A percentile compares a stretch with the other conserved stretches of the same genome.
Evolutionary conservation across 2,113 vertebrate species (phyloP).

Genomic region (Limanda limanda): DNA sequence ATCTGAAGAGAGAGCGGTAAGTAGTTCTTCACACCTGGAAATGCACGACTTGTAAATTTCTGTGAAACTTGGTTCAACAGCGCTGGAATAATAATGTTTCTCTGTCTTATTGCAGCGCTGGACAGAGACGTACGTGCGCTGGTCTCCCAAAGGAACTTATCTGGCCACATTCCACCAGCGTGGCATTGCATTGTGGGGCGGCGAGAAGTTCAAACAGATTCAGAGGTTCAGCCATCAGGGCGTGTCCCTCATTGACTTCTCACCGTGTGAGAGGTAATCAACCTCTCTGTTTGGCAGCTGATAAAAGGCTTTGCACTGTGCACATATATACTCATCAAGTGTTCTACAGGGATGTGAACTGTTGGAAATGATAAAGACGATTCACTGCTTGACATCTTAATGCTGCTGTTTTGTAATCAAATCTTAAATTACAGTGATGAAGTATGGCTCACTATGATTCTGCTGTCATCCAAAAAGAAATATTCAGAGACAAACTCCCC

Average conservation of each 20-base stretch:
- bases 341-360: too few relatives aligned
- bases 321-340: neutral
- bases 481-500: too few relatives aligned
- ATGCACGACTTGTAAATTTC: neutral
- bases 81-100: neutral
- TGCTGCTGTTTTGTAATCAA: too few relatives aligned
- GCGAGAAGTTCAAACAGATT: slow-evolving; percentile 99
- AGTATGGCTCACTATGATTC: too few relatives aligned
- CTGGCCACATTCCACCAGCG: slow-evolving; percentile 96
- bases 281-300: neutral
- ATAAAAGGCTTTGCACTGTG: neutral
- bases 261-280: slow-evolving; percentile 94
- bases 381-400: too few relatives aligned
- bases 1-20: slow-evolving; percentile 93
- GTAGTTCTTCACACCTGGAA: slow-evolving; percentile 49
- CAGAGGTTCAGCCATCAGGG: slow-evolving; percentile 97
- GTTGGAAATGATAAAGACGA: too few relatives aligned
- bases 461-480: neutral
- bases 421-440: too few relatives aligned
- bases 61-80: neutral
- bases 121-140: slow-evolving; percentile 98
- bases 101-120: slow-evolving; percentile 85
- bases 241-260: slow-evolving; percentile 98
- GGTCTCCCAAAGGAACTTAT: slow-evolving; percentile 98
- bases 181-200: slow-evolving; percentile 97